Conservation (phyloP, 30 jellyfish, hydroid and myxozoan species). For the Cassiopea xamachana region DNA sequence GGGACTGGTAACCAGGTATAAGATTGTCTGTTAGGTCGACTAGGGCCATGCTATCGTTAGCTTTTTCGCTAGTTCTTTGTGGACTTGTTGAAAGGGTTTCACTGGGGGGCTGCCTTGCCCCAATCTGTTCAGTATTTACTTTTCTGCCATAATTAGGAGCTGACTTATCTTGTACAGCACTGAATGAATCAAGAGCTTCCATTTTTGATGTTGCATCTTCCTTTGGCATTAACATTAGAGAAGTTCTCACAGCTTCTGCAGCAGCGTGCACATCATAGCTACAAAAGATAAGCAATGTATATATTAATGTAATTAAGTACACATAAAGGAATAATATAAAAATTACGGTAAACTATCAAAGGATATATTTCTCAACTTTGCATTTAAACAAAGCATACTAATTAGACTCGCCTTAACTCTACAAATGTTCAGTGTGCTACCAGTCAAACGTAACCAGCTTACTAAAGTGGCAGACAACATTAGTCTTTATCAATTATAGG, state of each 20-base stretch:
- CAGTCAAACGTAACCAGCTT: too few relatives aligned
- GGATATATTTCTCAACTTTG: too few relatives aligned
- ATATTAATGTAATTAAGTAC: background rate
- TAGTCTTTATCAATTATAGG: too few relatives aligned
- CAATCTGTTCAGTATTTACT: background rate
- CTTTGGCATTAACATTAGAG: conserved; percentile 1
- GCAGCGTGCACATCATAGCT: conserved; percentile 33
- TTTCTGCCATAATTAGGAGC: background rate
- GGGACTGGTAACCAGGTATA: conserved; percentile 22
- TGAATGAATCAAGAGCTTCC: background rate
- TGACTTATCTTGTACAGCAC: background rate
- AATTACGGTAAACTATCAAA: too few relatives aligned
- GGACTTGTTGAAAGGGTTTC: background rate
- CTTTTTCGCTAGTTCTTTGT: background rate
- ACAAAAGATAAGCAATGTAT: background rate
- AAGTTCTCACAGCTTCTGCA: conserved; percentile 11
- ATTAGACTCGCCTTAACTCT: too few relatives aligned
- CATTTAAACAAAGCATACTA: too few relatives aligned
- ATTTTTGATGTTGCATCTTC: background rate
- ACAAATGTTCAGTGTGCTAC: too few relatives aligned
- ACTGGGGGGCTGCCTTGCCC: background rate
- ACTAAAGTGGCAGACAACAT: too few relatives aligned
- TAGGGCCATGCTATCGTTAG: background rate
- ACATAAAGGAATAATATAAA: background rate
- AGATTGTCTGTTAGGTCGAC: conserved; percentile 26